Percentiles rank a stretch among this genome's conserved stretches.
phyloP scores from a whole-genome alignment of 2,797 vertebrate genomes.

The Neosilurus mollespiculum region DNA sequence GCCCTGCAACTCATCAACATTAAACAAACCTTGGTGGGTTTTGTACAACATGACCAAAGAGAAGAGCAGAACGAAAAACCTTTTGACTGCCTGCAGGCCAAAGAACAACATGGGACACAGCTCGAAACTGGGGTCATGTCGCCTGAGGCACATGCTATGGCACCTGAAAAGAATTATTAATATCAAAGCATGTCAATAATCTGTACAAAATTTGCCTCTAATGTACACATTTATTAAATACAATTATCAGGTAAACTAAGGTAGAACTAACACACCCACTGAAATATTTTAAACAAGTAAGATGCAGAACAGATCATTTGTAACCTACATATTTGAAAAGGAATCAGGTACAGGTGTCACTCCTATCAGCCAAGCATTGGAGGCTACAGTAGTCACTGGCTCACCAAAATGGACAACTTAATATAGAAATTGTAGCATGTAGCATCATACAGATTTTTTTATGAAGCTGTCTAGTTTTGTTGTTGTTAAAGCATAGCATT shows the following conservation, averaged over 20 bases:
- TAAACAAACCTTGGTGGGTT: too few species aligned
- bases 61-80: too few species aligned
- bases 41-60: too few species aligned
- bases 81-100: too few species aligned
- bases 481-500: not conserved
- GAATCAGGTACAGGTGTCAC: not conserved
- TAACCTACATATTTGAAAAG: not conserved
- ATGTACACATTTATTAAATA: not conserved
- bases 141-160: too few species aligned
- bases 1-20: too few species aligned
- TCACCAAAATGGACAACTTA: not conserved
- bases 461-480: not conserved
- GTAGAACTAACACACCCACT: not conserved
- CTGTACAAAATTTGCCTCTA: not conserved
- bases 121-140: too few species aligned
- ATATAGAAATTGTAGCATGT: not conserved
- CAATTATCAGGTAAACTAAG: not conserved
- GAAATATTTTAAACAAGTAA: not conserved
- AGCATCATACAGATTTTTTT: not conserved
- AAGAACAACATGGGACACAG: too few species aligned
- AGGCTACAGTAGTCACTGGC: not conserved
- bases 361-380: not conserved
- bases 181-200: not conserved
- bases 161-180: not conserved
- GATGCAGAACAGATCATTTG: not conserved